phyloP scores from a whole-genome alignment of 2,797 vertebrate species.

The Acrocephalus scirpaceus region DNA sequence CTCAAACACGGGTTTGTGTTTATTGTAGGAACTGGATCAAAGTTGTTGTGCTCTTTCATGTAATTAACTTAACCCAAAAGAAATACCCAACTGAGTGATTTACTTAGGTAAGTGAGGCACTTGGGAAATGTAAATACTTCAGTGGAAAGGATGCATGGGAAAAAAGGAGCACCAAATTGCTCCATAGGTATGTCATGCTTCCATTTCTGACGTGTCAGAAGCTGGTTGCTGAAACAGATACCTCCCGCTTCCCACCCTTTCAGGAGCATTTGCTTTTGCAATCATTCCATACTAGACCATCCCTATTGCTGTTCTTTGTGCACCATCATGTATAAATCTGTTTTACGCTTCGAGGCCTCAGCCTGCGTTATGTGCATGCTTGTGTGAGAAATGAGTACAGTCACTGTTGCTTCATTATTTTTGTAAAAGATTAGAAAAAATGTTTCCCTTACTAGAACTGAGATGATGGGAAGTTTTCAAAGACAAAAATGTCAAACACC shows the following conservation, averaged over 20 bases:
- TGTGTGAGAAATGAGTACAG: background rate
- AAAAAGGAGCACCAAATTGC: background rate
- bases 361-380: background rate
- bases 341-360: background rate
- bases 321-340: background rate
- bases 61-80: constrained; percentile 20
- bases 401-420: constrained; percentile 29
- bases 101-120: constrained; percentile 12
- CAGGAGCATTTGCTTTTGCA: background rate
- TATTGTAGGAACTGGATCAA: background rate
- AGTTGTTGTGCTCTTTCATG: constrained; percentile 19
- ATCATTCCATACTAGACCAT: background rate
- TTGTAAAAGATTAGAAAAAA: constrained; percentile 30
- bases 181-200: background rate
- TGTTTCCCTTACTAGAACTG: constrained; percentile 18
- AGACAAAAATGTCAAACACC: constrained; percentile 25
- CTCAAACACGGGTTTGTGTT: background rate
- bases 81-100: constrained; percentile 5
- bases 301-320: background rate
- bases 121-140: constrained; percentile 6
- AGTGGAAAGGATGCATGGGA: constrained; percentile 1
- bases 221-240: background rate
- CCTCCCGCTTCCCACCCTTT: background rate
- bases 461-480: constrained; percentile 55
- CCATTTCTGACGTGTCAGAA: background rate